phyloP scores from a whole-genome alignment of 1,140 invertebrate species.

The Drosophila bipectinata region DNA sequence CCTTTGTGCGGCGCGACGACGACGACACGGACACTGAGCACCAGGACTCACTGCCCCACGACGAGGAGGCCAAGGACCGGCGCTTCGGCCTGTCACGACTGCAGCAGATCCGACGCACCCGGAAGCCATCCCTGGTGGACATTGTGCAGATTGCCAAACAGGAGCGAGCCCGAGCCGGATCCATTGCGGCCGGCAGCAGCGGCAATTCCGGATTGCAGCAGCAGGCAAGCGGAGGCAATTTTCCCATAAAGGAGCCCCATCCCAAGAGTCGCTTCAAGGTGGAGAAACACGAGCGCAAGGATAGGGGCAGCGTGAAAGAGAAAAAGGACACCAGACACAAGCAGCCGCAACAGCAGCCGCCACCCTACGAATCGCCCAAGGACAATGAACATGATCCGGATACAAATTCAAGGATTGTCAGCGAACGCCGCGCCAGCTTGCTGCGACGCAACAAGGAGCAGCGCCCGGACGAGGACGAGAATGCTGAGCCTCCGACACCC shows the following conservation, averaged over 20 bases:
- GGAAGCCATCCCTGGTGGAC: slow-evolving; percentile 79
- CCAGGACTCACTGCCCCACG: slow-evolving; percentile 87
- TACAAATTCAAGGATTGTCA: slow-evolving; percentile 75
- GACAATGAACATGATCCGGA: slow-evolving; percentile 76
- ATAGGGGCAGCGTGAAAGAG: slow-evolving; percentile 54
- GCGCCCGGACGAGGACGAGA: slow-evolving; percentile 14
- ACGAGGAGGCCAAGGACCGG: slow-evolving; percentile 83
- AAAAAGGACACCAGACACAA: slow-evolving; percentile 56
- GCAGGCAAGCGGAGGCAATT: slow-evolving; percentile 31
- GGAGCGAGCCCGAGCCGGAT: slow-evolving; percentile 66
- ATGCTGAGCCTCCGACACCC: slow-evolving; percentile 9
- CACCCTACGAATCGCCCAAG: slow-evolving; percentile 48
- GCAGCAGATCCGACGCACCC: slow-evolving; percentile 76
- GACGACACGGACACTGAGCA: slow-evolving; percentile 88
- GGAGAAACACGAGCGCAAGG: slow-evolving; percentile 59
- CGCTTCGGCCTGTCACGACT: slow-evolving; percentile 70
- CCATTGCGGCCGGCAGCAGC: slow-evolving; percentile 51
- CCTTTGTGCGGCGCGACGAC: slow-evolving; percentile 74
- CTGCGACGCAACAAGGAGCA: slow-evolving; percentile 45
- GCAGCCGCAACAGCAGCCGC: slow-evolving; percentile 43
- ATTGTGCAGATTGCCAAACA: slow-evolving; percentile 82
- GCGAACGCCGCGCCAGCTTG: slow-evolving; percentile 71
- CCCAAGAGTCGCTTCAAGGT: slow-evolving; percentile 72
- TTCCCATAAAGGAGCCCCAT: slow-evolving; percentile 64
- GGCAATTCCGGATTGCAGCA: slow-evolving; percentile 9